These are phyloP conservation scores for Sclerurus mexicanus DNA, from an alignment of 2,113 vertebrate genomes.

Conservation along the genomic window DNA sequence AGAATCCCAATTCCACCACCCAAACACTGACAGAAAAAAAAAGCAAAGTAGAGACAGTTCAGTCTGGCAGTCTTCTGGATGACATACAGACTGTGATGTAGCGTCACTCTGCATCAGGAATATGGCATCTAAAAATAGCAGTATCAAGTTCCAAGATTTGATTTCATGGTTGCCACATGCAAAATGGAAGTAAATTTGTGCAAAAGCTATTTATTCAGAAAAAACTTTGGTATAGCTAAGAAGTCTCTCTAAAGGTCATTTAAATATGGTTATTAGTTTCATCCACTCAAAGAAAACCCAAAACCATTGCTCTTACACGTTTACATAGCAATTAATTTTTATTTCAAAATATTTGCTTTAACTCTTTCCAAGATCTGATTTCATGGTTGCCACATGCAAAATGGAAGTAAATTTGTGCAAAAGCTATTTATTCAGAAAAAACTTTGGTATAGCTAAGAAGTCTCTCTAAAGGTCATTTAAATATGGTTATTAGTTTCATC, in stretches of 20 bases:
- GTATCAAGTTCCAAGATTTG: not conserved
- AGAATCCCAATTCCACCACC: not conserved
- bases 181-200: not conserved
- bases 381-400: not conserved
- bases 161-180: not conserved
- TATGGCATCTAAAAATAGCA: not conserved
- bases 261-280: not conserved
- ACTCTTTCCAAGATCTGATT: too few species aligned
- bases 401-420: not conserved
- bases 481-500: not conserved
- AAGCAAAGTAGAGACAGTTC: not conserved
- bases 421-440: not conserved
- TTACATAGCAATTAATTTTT: not conserved
- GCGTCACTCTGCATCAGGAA: not conserved
- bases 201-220: not conserved
- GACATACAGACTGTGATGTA: not conserved
- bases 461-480: not conserved
- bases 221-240: not conserved
- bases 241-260: not conserved
- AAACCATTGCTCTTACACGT: not conserved
- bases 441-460: not conserved
- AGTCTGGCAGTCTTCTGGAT: not conserved
- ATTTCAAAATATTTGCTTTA: not conserved
- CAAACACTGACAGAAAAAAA: slow-evolving; percentile 17
- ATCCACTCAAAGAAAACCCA: not conserved